Base-by-base conservation (phyloP, 1,140 invertebrate species). In the Listronotus oregonensis region DNA sequence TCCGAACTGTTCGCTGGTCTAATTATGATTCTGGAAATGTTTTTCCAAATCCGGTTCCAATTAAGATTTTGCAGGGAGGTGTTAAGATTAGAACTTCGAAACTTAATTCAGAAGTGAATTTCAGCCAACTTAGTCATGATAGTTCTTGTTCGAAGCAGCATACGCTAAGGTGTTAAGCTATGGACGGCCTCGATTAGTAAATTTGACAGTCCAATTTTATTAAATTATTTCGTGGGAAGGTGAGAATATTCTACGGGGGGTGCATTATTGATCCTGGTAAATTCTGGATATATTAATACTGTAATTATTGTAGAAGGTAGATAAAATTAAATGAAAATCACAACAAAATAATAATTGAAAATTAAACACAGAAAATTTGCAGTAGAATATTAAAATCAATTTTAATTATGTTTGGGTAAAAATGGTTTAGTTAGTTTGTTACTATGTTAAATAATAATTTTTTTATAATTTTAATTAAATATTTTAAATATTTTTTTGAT, bases 61-160 rank as follows among this genome's bases (percentile, higher is more conserved):
- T 65, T 65, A 65, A 65, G 63, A 65, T 65, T 65, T 65, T 58
- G 63, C 60, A 55, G 50, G 60, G 60, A 65, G 63, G 55, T 40
- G 63, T 65, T 58, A 58, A 65, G 63, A 65, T 65, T 63, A 63
- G 37, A 40, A 65, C 63, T 65, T 65, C 40, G 50, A 65, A 65
- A 65, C 63, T 65, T 65, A 58, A 65, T 65, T 65, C 46, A 17
- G 34, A 14, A 51, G 32, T 18, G 63, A 58, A 57, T 50, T 54
- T 47, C 34, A 50, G 37, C 18, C 55, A 64, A 55, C n/a, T 64
- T 57, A 37, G 40, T 47, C 37, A 39, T 64, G 61, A 60, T 60
- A 60, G 46, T 15, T 46, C 40, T 56, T 37, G 61, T 56, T 65
- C n/a, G 55, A 50, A 14, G 14, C 43, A 18, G 34, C 44, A 42